These are phyloP conservation scores for Athene cunicularia DNA, from an alignment of 2,113 vertebrate genomes.

Conservation along the genomic window DNA sequence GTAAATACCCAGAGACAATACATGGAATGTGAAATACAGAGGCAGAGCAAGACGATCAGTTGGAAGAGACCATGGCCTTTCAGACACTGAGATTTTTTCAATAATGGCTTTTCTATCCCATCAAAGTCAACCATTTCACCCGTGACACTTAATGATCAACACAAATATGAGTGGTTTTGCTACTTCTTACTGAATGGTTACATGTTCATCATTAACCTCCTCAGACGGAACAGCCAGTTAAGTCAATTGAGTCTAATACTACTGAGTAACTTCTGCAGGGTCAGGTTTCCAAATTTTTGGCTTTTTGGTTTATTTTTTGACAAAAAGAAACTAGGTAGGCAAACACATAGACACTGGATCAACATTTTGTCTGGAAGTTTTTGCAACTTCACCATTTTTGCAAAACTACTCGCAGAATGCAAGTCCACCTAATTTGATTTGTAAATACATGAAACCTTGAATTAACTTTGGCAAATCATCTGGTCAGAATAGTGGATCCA, in stretches of 20 bases:
- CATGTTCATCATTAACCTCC: background rate
- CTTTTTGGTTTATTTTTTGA: background rate
- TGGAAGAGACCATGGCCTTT: background rate
- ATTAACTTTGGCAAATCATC: background rate
- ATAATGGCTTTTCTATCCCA: background rate
- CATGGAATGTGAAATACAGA: background rate
- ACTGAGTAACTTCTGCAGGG: background rate
- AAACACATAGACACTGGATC: background rate
- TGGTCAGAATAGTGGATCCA: background rate
- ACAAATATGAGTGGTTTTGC: background rate
- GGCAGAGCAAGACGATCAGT: background rate
- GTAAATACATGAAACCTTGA: background rate
- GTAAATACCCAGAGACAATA: background rate
- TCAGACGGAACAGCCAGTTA: background rate
- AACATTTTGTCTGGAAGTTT: background rate
- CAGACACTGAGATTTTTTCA: background rate
- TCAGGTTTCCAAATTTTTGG: background rate
- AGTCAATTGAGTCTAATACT: rapidly evolving
- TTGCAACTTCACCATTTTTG: background rate
- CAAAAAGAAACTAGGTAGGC: no score
- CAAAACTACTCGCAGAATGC: background rate
- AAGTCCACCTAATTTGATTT: background rate
- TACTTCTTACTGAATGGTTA: background rate
- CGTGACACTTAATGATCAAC: background rate
- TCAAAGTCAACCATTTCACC: background rate